phyloP scores from a whole-genome alignment of 1,140 invertebrate species.

The Drosophila triauraria region DNA sequence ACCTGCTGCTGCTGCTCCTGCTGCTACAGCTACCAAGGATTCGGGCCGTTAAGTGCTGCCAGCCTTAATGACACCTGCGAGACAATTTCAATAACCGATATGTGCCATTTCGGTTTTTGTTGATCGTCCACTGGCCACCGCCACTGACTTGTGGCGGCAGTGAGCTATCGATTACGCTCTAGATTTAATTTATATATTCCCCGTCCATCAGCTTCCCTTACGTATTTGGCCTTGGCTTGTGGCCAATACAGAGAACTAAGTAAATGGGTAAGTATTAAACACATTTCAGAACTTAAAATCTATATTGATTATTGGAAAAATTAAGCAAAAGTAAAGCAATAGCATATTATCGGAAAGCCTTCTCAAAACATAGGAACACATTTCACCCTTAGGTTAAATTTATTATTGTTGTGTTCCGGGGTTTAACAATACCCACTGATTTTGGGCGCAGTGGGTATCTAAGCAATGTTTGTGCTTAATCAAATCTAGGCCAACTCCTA shows the following conservation, averaged over 20 bases:
- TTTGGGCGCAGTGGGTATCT: slow-evolving; percentile 11
- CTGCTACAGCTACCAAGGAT: slow-evolving; percentile 7
- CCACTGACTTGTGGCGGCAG: slow-evolving; percentile 38
- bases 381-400: neutral
- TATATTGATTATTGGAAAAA: too few relatives aligned
- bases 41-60: slow-evolving; percentile 39
- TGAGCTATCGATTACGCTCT: slow-evolving; percentile 55
- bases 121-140: slow-evolving; percentile 12
- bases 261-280: too few relatives aligned
- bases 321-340: neutral
- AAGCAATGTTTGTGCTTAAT: slow-evolving; percentile 18
- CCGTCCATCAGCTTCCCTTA: neutral
- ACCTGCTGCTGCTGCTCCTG: slow-evolving; percentile 43
- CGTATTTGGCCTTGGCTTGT: neutral
- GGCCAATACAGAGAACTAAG: neutral
- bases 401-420: too few relatives aligned
- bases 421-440: slow-evolving; percentile 9
- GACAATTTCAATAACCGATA: slow-evolving; percentile 82
- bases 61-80: slow-evolving; percentile 80
- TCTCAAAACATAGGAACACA: neutral
- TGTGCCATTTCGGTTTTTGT: slow-evolving; percentile 62
- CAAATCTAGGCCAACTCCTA: slow-evolving; percentile 13
- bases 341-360: neutral
- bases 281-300: too few relatives aligned
- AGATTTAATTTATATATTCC: slow-evolving; percentile 25